Conservation (phyloP, 2,797 vertebrate genomes). For the Pteronotus mesoamericanus region DNA sequence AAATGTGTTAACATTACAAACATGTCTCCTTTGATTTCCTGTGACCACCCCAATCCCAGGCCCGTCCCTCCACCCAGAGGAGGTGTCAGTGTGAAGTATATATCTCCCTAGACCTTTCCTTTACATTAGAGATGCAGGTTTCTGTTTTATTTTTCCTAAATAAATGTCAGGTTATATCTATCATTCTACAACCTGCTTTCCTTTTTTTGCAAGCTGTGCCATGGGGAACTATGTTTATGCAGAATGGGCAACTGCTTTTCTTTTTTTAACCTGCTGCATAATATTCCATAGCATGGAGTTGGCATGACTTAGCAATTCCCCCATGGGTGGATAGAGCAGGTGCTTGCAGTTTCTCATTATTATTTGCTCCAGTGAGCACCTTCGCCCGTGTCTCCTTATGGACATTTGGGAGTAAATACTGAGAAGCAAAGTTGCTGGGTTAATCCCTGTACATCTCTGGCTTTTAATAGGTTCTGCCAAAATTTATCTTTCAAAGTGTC, state of each 20-base stretch:
- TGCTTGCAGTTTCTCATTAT: neutral
- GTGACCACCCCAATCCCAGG: neutral
- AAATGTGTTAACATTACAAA: neutral
- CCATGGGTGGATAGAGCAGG: neutral
- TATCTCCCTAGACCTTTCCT: neutral
- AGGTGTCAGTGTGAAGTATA: neutral
- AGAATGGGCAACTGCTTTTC: neutral
- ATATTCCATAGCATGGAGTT: neutral
- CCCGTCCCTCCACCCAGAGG: neutral
- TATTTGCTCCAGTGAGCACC: neutral
- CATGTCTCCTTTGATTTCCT: neutral
- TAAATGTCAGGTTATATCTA: neutral
- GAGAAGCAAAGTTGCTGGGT: neutral
- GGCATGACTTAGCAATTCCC: neutral
- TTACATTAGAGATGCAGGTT: neutral
- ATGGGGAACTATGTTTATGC: neutral
- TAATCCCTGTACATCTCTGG: neutral
- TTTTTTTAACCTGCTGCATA: neutral
- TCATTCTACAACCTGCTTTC: neutral
- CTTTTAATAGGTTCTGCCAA: neutral
- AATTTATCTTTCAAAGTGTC: neutral
- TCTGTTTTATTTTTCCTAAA: constrained; percentile 34
- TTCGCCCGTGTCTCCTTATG: neutral
- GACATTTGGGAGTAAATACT: constrained; percentile 19
- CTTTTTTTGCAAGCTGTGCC: neutral